Conservation (phyloP, 2,888 invertebrate genomes). For the Venusia cambrica region DNA sequence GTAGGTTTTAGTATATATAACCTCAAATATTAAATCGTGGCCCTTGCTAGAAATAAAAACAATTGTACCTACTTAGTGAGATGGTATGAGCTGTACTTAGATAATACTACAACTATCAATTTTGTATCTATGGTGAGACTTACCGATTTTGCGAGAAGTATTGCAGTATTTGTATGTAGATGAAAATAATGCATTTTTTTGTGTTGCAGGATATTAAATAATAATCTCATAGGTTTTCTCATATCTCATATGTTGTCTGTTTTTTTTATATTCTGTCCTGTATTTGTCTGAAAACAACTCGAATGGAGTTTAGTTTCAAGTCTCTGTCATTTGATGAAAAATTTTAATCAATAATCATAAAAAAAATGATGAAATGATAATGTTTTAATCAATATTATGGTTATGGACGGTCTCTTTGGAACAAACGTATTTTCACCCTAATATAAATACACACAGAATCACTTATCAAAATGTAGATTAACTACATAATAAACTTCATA, state of each 20-base stretch:
- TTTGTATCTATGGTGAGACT: conserved; percentile 1
- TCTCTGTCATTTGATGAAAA: no score
- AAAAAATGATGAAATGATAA: no score
- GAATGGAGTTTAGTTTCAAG: no score
- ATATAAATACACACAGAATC: no score
- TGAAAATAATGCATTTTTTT: conserved; percentile 38
- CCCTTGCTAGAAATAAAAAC: conserved; percentile 2
- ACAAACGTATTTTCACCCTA: no score
- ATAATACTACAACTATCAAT: conserved; percentile 3
- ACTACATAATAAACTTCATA: no score
- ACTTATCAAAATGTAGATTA: no score
- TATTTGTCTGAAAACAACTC: conserved; percentile 8
- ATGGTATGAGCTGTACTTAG: neutral
- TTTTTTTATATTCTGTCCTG: conserved; percentile 22
- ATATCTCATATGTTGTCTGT: conserved; percentile 18
- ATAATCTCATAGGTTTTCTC: conserved; percentile 41
- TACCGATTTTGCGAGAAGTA: conserved; percentile 4
- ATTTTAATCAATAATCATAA: no score
- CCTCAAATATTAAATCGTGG: no score
- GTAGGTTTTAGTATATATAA: no score
- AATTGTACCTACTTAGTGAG: neutral
- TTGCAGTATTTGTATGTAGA: conserved; percentile 2
- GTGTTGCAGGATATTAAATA: conserved; percentile 39
- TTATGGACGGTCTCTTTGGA: no score
- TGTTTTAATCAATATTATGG: no score